These are phyloP conservation scores for Diadumene lineata DNA, from an alignment of 92 coral and sea anemone species.

Conservation along the genomic window DNA sequence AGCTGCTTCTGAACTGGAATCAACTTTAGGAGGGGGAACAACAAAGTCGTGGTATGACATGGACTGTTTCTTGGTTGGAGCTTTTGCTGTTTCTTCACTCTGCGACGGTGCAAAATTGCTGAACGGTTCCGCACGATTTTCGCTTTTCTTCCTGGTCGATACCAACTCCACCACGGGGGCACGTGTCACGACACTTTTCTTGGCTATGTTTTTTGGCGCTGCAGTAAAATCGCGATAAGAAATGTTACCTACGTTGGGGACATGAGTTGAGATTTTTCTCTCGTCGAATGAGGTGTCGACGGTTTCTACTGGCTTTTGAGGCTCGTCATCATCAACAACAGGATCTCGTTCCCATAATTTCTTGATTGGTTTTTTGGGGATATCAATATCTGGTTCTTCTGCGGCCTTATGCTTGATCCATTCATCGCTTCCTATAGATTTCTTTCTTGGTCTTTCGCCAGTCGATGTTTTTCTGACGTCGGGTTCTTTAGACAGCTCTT, in stretches of 20 bases:
- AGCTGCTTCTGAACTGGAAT: not conserved
- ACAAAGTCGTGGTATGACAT: constrained; percentile 36
- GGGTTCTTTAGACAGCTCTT: constrained; percentile 41
- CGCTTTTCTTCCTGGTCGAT: constrained; percentile 15
- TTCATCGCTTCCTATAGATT: constrained; percentile 26
- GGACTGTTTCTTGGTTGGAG: constrained; percentile 12
- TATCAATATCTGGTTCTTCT: constrained; percentile 2
- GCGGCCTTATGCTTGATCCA: constrained; percentile 33
- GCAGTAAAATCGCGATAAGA: constrained; percentile 33
- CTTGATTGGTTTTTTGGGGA: constrained; percentile 16
- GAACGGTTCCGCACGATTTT: constrained; percentile 9
- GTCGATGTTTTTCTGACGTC: not conserved
- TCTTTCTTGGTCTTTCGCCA: constrained; percentile 24
- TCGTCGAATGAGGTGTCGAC: constrained; percentile 27
- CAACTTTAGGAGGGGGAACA: constrained; percentile 34
- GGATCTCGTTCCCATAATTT: constrained; percentile 47
- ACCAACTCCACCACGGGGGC: constrained; percentile 1
- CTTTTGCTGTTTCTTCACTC: constrained; percentile 7
- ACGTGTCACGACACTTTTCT: constrained; percentile 23
- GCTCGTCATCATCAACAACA: constrained; percentile 14
- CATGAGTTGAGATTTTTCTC: constrained; percentile 14
- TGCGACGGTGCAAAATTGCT: constrained; percentile 25
- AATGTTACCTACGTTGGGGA: constrained; percentile 32
- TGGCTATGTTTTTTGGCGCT: constrained; percentile 18
- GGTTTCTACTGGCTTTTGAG: not conserved